A percentile compares a stretch with the other conserved stretches of the same genome.
These are phyloP conservation scores for Oryzias dopingdopingensis DNA, from an alignment of 2,797 vertebrate genomes.

Conservation along the genomic window DNA sequence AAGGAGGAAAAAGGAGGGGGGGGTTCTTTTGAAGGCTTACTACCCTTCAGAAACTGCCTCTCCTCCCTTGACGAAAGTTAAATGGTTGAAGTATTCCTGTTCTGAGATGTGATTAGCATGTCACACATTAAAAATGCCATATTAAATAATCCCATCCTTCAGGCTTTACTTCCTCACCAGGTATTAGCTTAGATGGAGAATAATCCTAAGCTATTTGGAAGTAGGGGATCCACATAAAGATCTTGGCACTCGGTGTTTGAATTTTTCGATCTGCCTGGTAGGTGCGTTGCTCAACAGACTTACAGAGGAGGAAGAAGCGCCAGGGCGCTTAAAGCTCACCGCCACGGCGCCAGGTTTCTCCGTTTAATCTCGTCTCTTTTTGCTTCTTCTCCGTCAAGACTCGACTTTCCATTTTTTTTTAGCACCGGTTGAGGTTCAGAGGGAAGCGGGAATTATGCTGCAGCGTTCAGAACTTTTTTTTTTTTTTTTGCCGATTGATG, in stretches of 20 bases:
- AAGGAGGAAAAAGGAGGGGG: slow-evolving; percentile 7
- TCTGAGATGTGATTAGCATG: slow-evolving; percentile 94
- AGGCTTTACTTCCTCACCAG: slow-evolving; percentile 98
- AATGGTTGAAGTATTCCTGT: slow-evolving; percentile 87
- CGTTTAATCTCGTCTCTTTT: slow-evolving; percentile 64
- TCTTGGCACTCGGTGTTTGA: slow-evolving; percentile 91
- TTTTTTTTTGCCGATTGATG: not conserved
- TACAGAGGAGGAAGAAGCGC: slow-evolving; percentile 56
- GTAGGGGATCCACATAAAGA: slow-evolving; percentile 92
- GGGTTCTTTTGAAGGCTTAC: slow-evolving; percentile 63
- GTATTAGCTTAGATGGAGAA: slow-evolving; percentile 96
- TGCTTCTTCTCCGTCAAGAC: slow-evolving; percentile 30
- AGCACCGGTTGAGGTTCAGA: slow-evolving; percentile 4
- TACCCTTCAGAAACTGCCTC: slow-evolving; percentile 53
- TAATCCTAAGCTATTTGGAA: slow-evolving; percentile 95
- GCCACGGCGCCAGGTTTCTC: slow-evolving; percentile 58
- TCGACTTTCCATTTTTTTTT: slow-evolving; percentile 2
- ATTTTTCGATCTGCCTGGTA: slow-evolving; percentile 90
- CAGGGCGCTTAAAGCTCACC: slow-evolving; percentile 49
- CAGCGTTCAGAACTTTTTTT: too few species aligned
- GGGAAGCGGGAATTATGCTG: not conserved
- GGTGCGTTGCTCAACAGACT: slow-evolving; percentile 72
- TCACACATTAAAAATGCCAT: slow-evolving; percentile 94
- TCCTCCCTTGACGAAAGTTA: slow-evolving; percentile 75
- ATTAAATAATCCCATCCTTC: slow-evolving; percentile 99